These are phyloP conservation scores for Adineta ricciae DNA, from an alignment of 2,888 invertebrate species.

Conservation along the genomic window DNA sequence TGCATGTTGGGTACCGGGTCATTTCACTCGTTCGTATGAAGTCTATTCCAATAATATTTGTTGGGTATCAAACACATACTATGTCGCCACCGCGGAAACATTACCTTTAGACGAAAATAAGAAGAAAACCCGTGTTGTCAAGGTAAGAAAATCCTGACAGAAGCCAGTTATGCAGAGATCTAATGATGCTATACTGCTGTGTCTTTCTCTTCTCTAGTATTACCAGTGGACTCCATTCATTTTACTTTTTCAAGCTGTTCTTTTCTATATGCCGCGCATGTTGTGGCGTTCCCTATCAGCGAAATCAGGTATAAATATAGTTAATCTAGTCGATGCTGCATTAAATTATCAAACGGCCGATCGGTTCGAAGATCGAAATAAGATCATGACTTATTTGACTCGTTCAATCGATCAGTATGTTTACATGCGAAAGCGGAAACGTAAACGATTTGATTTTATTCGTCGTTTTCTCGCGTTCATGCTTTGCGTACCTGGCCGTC, in stretches of 20 bases:
- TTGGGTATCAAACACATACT: slow-evolving; percentile 38
- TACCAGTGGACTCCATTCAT: slow-evolving; percentile 34
- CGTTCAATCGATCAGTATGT: slow-evolving; percentile 33
- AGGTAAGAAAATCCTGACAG: neutral
- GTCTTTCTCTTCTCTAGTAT: neutral
- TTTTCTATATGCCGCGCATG: slow-evolving; percentile 33
- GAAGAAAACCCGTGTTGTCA: slow-evolving; percentile 22
- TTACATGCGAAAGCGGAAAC: slow-evolving; percentile 26
- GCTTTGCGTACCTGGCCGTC: slow-evolving; percentile 24
- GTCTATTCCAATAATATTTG: slow-evolving; percentile 37
- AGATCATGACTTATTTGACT: slow-evolving; percentile 33
- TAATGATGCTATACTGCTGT: neutral
- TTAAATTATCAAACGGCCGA: slow-evolving; percentile 32
- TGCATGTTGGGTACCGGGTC: slow-evolving; percentile 36
- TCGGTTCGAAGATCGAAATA: slow-evolving; percentile 33
- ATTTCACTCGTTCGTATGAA: slow-evolving; percentile 37
- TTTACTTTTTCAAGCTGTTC: slow-evolving; percentile 34
- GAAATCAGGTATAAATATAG: slow-evolving; percentile 34
- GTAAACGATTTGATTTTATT: slow-evolving; percentile 21
- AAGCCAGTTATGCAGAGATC: neutral
- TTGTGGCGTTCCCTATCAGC: slow-evolving; percentile 32
- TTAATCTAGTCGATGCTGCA: slow-evolving; percentile 33
- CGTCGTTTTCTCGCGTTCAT: slow-evolving; percentile 19
- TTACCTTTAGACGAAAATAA: slow-evolving; percentile 28
- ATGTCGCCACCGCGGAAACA: slow-evolving; percentile 24